Conservation (phyloP, 2,113 vertebrate genomes). For the Engystomops pustulosus region DNA sequence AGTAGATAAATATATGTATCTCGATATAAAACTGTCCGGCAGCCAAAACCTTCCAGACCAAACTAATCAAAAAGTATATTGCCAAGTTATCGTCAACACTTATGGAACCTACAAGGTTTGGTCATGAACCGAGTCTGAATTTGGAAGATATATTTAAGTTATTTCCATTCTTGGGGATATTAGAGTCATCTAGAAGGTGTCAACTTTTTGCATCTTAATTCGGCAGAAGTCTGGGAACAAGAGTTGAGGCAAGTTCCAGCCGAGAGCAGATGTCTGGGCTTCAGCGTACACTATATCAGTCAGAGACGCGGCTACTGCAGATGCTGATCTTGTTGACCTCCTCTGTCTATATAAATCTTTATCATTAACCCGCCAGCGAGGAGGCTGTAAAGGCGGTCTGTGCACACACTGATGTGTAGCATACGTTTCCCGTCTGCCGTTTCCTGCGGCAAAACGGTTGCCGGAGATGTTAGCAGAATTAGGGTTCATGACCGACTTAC, state of each 20-base stretch:
- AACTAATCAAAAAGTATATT: constrained; percentile 25
- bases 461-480: background rate
- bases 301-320: constrained; percentile 37
- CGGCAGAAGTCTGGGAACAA: constrained; percentile 7
- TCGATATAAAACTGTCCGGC: constrained; percentile 26
- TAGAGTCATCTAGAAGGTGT: constrained; percentile 20
- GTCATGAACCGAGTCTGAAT: background rate
- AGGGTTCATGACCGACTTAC: background rate
- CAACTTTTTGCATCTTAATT: constrained; percentile 29
- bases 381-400: constrained; percentile 36
- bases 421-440: constrained; percentile 28
- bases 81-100: background rate
- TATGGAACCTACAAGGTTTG: background rate
- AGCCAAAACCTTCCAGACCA: constrained; percentile 6
- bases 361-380: constrained; percentile 55
- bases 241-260: constrained; percentile 31
- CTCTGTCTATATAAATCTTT: constrained; percentile 54
- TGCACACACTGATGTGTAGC: constrained; percentile 31
- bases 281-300: constrained; percentile 36
- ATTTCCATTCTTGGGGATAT: background rate
- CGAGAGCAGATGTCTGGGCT: constrained; percentile 50
- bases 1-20: constrained; percentile 13
- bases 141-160: background rate
- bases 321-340: constrained; percentile 56
- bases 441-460: background rate